Evolutionary conservation across 2,888 invertebrate species (phyloP).

Genomic region (Griposia aprilina): DNA sequence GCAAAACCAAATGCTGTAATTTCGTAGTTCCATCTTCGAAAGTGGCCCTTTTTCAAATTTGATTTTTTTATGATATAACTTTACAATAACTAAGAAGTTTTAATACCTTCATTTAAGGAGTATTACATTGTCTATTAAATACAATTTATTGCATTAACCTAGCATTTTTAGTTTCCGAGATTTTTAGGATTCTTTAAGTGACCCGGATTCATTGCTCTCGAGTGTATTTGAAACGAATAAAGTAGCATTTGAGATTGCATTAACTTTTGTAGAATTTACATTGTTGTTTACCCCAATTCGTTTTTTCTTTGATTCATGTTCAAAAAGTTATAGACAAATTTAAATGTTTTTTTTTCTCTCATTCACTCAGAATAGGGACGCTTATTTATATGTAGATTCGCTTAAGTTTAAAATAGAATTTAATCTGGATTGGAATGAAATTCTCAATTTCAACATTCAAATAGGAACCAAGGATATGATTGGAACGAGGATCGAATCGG

Average conservation of each 20-base stretch:
- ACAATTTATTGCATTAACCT: too few species aligned
- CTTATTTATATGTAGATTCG: slow-evolving; percentile 26
- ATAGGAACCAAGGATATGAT: slow-evolving; percentile 32
- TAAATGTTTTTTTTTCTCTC: neutral
- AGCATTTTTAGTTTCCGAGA: too few species aligned
- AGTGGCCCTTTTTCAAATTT: too few species aligned
- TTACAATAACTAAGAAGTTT: too few species aligned
- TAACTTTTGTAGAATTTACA: slow-evolving; percentile 12
- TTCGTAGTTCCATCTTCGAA: too few species aligned
- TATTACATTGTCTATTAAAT: too few species aligned
- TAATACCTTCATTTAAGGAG: too few species aligned
- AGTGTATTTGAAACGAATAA: slow-evolving; percentile 47
- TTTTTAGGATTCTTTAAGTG: too few species aligned
- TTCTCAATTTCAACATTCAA: slow-evolving; percentile 40
- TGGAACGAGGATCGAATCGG: slow-evolving; percentile 15
- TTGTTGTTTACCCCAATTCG: slow-evolving; percentile 5
- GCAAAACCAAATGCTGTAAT: too few species aligned
- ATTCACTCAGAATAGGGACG: neutral
- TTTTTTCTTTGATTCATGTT: neutral
- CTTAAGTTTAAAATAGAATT: slow-evolving; percentile 34
- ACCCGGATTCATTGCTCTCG: too few species aligned
- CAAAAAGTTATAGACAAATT: neutral
- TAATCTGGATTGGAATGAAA: slow-evolving; percentile 40
- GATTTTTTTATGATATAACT: too few species aligned
- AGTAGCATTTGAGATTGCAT: slow-evolving; percentile 29